Evolutionary conservation across 2,113 vertebrate genomes (phyloP), one percentile per base, ranked within the genome.

Genomic region (Corapipo altera): DNA sequence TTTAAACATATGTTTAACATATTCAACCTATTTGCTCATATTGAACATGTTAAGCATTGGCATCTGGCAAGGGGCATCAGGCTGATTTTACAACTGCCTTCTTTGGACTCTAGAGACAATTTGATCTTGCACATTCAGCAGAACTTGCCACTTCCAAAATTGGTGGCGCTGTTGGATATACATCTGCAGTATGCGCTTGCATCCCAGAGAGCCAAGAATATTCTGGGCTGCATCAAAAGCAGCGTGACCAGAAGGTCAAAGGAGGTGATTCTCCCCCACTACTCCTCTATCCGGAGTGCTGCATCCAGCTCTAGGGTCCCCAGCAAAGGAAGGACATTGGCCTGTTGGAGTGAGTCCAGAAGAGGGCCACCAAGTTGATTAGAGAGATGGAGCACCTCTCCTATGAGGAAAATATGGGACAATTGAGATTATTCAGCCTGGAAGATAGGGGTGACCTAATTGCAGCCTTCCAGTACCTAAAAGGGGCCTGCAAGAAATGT

Each of bases 151-250:
- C 27, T 85, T 79, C 39, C 48, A 64, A 51, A 78, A 35, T 52
- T 37, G 26, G 3, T 12, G 22, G 8, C 70, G 41, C 30, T 35
- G 64, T 21, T 62, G 55, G 26, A 8, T 3, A 1, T 19, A 30
- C 14, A 14, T 48, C 3, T 0, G 0, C 48, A 54, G 2, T 27
- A 18, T 27, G 30, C 18, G 4, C 15, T 19, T 83, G 30, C 21
- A 55, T 32, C 21, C 21, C 30, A 35, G 55, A 55, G 14, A 55
- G 26, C 30, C 30, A 70, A 0, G 21, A 9, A 2, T 21, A 7
- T 41, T 30, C n/a, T 55, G 11, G 6, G 48, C 55, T 70, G 55
- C n/a, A 41, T 62, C 2, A 1, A 23, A 48, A 76, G 48, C 30
- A 62, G 30, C 4, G 0, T 13, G n/a, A 48, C 41, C n/a, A 55